A percentile compares a stretch with the other conserved stretches of the same genome.
These are phyloP conservation scores for Serilophus lunatus DNA, from an alignment of 2,113 vertebrate genomes.

Conservation along the genomic window DNA sequence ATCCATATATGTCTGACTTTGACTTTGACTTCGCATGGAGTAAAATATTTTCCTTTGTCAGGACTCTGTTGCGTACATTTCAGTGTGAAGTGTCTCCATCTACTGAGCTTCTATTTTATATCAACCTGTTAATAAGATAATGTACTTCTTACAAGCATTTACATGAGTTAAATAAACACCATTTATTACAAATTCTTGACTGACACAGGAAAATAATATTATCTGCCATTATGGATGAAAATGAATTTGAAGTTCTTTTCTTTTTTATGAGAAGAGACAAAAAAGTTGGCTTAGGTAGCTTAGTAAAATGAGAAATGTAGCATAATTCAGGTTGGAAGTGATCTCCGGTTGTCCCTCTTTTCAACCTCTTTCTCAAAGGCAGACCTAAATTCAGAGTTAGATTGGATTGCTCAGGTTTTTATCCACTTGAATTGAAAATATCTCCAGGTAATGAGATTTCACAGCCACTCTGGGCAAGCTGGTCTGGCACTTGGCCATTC, in stretches of 20 bases:
- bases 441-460: not conserved
- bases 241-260: not conserved
- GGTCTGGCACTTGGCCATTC: not conserved
- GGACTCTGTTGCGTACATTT: not conserved
- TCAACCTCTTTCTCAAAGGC: not conserved
- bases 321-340: not conserved
- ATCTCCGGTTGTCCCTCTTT: not conserved
- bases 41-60: not conserved
- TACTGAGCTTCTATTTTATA: conserved; percentile 5
- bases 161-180: not conserved
- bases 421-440: not conserved
- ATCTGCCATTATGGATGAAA: not conserved
- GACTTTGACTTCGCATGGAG: not conserved
- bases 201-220: not conserved
- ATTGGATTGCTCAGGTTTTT: not conserved
- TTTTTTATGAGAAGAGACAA: not conserved
- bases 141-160: not conserved
- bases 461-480: not conserved
- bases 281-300: not conserved
- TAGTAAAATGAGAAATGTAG: not conserved
- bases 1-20: not conserved
- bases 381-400: not conserved
- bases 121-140: not conserved
- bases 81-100: not conserved
- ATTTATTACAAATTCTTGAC: not conserved